Conservation (phyloP, 2,888 invertebrate genomes). For the Xestia xanthographa region DNA sequence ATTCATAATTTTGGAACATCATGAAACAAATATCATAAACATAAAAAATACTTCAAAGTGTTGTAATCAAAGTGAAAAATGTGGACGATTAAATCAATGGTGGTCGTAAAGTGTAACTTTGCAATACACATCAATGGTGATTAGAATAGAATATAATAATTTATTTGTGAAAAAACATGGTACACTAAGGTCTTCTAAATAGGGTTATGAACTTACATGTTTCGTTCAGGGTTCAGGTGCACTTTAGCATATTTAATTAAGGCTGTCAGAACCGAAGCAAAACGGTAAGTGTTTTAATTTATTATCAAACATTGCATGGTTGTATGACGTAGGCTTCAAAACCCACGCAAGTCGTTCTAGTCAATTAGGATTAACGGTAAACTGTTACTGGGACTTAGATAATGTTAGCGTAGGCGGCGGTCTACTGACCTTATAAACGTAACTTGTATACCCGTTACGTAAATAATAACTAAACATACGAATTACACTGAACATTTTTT, state of each 20-base stretch:
- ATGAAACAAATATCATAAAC: not conserved
- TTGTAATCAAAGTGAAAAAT: not conserved
- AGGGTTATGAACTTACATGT: no score
- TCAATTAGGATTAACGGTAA: constrained; percentile 32
- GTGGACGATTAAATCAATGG: not conserved
- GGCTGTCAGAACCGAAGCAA: not conserved
- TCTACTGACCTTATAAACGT: constrained; percentile 17
- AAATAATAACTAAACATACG: not conserved
- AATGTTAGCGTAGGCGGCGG: constrained; percentile 21
- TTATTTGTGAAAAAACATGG: not conserved
- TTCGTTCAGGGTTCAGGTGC: no score
- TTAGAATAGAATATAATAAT: not conserved
- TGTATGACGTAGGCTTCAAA: constrained; percentile 8
- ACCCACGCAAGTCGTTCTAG: constrained; percentile 16
- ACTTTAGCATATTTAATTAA: not conserved
- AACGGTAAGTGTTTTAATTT: not conserved
- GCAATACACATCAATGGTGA: constrained; percentile 4
- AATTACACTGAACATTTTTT: no score
- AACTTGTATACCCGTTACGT: not conserved
- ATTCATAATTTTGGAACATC: not conserved
- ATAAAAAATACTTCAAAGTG: not conserved
- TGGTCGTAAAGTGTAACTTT: not conserved
- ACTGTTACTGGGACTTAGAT: constrained; percentile 15
- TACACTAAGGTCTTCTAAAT: no score
- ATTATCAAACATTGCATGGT: not conserved